A percentile compares a stretch with the other conserved stretches of the same genome.
phyloP scores from a whole-genome alignment of 2,888 invertebrate species.

The Seira musarum region DNA sequence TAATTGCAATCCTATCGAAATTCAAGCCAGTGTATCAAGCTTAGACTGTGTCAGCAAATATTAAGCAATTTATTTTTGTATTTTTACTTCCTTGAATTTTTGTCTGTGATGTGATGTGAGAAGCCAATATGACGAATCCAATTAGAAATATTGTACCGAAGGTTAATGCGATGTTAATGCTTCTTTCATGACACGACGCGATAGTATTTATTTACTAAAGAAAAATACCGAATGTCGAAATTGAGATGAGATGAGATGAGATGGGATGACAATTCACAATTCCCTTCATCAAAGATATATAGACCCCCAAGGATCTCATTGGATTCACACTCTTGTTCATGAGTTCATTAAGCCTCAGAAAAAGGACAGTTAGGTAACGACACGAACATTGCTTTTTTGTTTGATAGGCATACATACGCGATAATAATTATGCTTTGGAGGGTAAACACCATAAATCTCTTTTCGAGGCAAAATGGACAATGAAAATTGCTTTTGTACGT shows the following conservation, averaged over 20 bases:
- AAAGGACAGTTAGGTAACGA: constrained; percentile 19
- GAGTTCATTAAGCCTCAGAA: constrained; percentile 37
- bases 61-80: too few species aligned
- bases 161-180: background rate
- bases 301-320: background rate
- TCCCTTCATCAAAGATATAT: background rate
- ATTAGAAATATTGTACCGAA: background rate
- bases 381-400: background rate
- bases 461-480: background rate
- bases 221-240: background rate
- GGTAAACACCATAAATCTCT: constrained; percentile 40
- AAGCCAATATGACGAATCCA: background rate
- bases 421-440: constrained; percentile 30
- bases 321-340: background rate
- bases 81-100: too few species aligned
- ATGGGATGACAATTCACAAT: too few species aligned
- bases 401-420: background rate
- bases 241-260: too few species aligned
- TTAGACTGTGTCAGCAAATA: too few species aligned
- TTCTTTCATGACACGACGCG: background rate
- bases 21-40: too few species aligned
- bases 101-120: too few species aligned
- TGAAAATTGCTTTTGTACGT: constrained; percentile 39
- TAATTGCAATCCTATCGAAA: too few species aligned
- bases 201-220: background rate